These are phyloP conservation scores for Drosophila affinis DNA, from an alignment of 2,888 invertebrate genomes.

Conservation along the genomic window DNA sequence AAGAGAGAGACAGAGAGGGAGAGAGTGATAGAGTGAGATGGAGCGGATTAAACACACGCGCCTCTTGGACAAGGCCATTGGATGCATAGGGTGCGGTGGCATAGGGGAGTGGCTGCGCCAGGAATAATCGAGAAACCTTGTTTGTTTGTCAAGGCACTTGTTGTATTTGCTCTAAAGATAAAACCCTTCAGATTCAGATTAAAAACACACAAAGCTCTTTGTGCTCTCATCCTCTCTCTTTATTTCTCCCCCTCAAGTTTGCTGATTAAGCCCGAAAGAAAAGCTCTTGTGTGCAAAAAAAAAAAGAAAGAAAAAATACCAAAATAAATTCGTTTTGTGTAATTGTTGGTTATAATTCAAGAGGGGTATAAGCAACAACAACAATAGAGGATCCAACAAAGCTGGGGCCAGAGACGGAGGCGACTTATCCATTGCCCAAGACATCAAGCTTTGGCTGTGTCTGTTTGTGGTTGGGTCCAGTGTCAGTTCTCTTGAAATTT, in stretches of 20 bases:
- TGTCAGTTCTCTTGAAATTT: slow-evolving; percentile 40
- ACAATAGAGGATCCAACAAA: slow-evolving; percentile 6
- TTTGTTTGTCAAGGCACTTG: slow-evolving; percentile 34
- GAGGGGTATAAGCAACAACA: slow-evolving; percentile 13
- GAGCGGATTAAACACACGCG: slow-evolving; percentile 43
- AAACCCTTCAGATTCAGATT: slow-evolving; percentile 39
- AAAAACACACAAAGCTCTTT: slow-evolving; percentile 34
- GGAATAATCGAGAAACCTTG: slow-evolving; percentile 12
- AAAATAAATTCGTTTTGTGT: slow-evolving; percentile 33
- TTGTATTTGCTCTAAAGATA: slow-evolving; percentile 30
- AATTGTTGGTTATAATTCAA: slow-evolving; percentile 38
- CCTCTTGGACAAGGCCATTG: slow-evolving; percentile 29
- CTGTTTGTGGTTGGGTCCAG: slow-evolving; percentile 20
- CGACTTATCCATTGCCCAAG: slow-evolving; percentile 23
- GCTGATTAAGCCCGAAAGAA: slow-evolving; percentile 57
- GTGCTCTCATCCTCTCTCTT: neutral
- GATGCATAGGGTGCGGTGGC: neutral
- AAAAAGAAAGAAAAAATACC: slow-evolving; percentile 22
- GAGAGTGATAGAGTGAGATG: slow-evolving; percentile 27
- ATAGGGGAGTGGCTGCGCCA: neutral
- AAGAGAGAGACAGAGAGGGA: slow-evolving; percentile 15
- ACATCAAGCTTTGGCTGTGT: neutral
- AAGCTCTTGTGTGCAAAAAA: slow-evolving; percentile 32
- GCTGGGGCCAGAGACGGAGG: slow-evolving; percentile 6
- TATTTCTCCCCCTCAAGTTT: slow-evolving; percentile 30